A percentile compares a stretch with the other conserved stretches of the same genome.
phyloP scores from a whole-genome alignment of 1,140 invertebrate species.

The Drosophila elegans region DNA sequence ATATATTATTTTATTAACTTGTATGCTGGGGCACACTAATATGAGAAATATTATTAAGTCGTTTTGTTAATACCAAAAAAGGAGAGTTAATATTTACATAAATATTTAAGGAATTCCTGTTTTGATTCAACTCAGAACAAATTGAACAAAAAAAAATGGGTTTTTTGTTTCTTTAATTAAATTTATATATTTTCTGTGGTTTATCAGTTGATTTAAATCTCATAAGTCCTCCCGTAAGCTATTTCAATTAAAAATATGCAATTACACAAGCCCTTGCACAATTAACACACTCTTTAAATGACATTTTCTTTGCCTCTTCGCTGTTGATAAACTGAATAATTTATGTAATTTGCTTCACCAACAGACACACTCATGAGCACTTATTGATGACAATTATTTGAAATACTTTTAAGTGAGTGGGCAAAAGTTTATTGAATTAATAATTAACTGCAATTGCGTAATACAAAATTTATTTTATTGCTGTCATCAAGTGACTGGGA shows the following conservation, averaged over 20 bases:
- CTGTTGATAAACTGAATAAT: constrained; percentile 55
- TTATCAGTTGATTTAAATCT: constrained; percentile 2
- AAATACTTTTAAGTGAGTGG: constrained; percentile 68
- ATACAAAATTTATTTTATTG: constrained; percentile 73
- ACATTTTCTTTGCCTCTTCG: constrained; percentile 15
- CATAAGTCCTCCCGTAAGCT: constrained; percentile 5
- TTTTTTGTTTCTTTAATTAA: background rate
- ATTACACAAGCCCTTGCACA: constrained; percentile 13
- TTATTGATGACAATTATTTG: constrained; percentile 65
- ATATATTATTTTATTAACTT: background rate
- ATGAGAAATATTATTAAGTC: constrained; percentile 56
- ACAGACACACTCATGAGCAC: constrained; percentile 8
- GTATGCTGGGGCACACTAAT: background rate
- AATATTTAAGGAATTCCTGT: background rate
- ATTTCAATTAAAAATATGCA: constrained; percentile 36
- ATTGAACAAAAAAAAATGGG: background rate
- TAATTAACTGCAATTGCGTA: constrained; percentile 78
- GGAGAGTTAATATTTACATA: background rate
- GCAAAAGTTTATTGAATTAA: constrained; percentile 75
- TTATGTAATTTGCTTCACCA: constrained; percentile 47
- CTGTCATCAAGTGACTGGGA: constrained; percentile 63
- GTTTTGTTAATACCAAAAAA: constrained; percentile 9
- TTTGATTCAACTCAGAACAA: background rate
- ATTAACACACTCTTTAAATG: constrained; percentile 34
- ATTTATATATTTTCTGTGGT: background rate